phyloP scores from a whole-genome alignment of 2,113 vertebrate genomes.

The Hucho hucho region DNA sequence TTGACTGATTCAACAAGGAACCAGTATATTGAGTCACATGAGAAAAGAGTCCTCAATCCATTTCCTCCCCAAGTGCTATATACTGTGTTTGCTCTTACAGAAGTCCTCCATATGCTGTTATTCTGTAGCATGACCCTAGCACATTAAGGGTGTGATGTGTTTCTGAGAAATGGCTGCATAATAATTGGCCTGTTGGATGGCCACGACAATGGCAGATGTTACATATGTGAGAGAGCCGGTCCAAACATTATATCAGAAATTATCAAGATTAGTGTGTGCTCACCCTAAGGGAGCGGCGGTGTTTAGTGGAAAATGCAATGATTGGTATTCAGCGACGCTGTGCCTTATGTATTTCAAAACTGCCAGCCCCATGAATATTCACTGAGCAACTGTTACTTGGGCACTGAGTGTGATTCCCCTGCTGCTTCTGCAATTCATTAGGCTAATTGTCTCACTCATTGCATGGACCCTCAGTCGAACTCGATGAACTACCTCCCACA shows the following conservation, averaged over 20 bases:
- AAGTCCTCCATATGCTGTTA: too few species aligned
- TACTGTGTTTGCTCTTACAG: too few species aligned
- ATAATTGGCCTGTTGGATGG: conserved; percentile 5
- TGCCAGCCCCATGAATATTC: conserved; percentile 73
- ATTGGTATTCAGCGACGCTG: conserved; percentile 72
- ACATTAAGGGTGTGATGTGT: too few species aligned
- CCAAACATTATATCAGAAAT: conserved; percentile 48
- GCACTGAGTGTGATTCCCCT: conserved; percentile 69
- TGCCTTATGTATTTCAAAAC: conserved; percentile 61
- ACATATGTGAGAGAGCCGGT: conserved; percentile 16
- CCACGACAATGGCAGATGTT: conserved; percentile 41
- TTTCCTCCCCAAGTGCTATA: too few species aligned
- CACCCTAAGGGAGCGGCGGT: conserved; percentile 40
- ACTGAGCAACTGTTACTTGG: conserved; percentile 64
- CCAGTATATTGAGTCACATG: too few species aligned
- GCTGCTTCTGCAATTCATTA: conserved; percentile 68
- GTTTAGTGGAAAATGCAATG: conserved; percentile 62
- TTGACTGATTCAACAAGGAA: too few species aligned
- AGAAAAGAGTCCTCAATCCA: too few species aligned
- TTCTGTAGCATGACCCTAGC: too few species aligned
- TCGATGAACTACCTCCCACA: conserved; percentile 56
- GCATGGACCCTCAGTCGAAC: conserved; percentile 59
- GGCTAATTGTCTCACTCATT: conserved; percentile 70
- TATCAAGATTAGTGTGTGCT: conserved; percentile 53
- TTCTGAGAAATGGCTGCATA: too few species aligned